phyloP scores from a whole-genome alignment of 92 coral and sea anemone species.

The Isaurus tuberculatus region DNA sequence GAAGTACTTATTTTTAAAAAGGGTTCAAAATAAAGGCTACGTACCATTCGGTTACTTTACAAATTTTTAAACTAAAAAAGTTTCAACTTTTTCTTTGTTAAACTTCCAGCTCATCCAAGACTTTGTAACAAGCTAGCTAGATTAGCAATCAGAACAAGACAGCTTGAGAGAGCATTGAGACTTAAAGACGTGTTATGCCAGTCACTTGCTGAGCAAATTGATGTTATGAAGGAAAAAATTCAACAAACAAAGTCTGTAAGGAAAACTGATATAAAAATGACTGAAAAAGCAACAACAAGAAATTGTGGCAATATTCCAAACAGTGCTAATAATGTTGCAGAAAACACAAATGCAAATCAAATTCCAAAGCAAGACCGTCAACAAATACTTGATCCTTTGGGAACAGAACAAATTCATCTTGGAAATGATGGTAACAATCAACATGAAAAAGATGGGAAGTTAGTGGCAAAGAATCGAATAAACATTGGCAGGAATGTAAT shows the following conservation, averaged over 20 bases:
- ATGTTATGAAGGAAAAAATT: conserved; percentile 73
- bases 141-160: conserved; percentile 60
- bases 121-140: conserved; percentile 53
- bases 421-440: background rate
- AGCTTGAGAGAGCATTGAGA: conserved; percentile 60
- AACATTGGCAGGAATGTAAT: conserved; percentile 1
- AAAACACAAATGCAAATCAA: conserved; percentile 8
- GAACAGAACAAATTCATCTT: background rate
- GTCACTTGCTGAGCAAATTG: conserved; percentile 63
- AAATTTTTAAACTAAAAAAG: background rate
- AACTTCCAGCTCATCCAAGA: conserved; percentile 50
- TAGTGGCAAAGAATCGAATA: conserved; percentile 4
- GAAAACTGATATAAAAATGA: conserved; percentile 51
- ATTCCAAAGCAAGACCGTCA: conserved; percentile 2
- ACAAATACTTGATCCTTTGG: conserved; percentile 6
- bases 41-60: too few species aligned
- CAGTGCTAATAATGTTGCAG: background rate
- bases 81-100: background rate
- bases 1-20: too few species aligned
- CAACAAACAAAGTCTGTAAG: conserved; percentile 40
- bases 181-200: conserved; percentile 66
- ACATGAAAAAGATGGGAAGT: background rate
- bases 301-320: background rate
- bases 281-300: conserved; percentile 26
- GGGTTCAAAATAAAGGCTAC: too few species aligned